Conservation (phyloP, 2,113 vertebrate species). For the Gadus macrocephalus region DNA sequence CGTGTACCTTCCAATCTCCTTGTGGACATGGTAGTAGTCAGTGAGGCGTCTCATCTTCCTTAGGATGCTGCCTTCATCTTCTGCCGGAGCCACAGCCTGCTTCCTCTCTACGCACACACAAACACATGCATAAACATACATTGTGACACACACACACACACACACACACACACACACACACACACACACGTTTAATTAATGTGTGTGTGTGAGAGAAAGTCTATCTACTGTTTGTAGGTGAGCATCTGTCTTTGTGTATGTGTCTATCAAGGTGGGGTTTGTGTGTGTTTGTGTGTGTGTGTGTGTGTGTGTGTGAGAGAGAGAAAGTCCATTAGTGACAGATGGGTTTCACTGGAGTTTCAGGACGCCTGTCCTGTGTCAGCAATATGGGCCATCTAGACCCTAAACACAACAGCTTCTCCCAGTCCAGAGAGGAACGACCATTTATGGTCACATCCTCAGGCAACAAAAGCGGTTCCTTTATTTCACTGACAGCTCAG, state of each 20-base stretch:
- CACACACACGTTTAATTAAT: too few relatives aligned
- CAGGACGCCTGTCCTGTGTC: conserved; percentile 8
- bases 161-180: neutral
- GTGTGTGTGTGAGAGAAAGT: too few relatives aligned
- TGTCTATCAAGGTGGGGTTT: neutral
- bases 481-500: too few relatives aligned
- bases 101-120: conserved; percentile 68
- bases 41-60: conserved; percentile 81
- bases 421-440: too few relatives aligned
- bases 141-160: neutral
- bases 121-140: conserved; percentile 8
- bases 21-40: conserved; percentile 87
- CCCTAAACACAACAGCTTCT: too few relatives aligned
- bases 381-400: neutral
- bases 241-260: neutral
- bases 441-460: too few relatives aligned
- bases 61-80: conserved; percentile 78
- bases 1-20: conserved; percentile 88
- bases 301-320: conserved; percentile 13
- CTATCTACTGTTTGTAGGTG: too few relatives aligned
- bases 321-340: conserved; percentile 25
- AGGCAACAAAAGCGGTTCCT: too few relatives aligned
- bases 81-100: conserved; percentile 65
- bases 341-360: conserved; percentile 50
- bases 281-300: neutral